Percentiles rank a stretch among this genome's conserved stretches.
These are phyloP conservation scores for Cnemophilus loriae DNA, from an alignment of 2,113 vertebrate species.

Conservation along the genomic window DNA sequence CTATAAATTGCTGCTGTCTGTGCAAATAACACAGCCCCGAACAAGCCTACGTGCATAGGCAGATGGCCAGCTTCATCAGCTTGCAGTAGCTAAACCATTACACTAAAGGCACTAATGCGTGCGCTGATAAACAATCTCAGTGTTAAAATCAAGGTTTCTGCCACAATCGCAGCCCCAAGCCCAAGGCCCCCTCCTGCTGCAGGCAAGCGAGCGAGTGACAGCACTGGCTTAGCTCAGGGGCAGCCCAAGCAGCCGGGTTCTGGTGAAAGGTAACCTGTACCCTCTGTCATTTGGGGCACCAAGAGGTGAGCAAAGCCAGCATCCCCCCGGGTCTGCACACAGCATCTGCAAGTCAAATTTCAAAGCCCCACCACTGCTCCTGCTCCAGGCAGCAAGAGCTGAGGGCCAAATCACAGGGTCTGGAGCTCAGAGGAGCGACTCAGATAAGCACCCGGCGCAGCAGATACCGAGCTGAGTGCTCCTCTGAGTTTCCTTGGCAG, in stretches of 20 bases:
- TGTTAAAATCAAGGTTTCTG: background rate
- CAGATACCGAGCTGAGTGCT: background rate
- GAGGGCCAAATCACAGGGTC: background rate
- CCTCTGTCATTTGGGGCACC: background rate
- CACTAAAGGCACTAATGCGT: background rate
- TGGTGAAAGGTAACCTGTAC: background rate
- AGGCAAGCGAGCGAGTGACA: background rate
- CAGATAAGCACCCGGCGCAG: background rate
- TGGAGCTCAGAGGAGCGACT: background rate
- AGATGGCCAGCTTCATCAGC: background rate
- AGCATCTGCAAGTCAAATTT: background rate
- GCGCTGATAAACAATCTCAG: background rate
- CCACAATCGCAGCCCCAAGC: background rate
- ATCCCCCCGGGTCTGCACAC: background rate
- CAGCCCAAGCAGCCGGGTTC: background rate
- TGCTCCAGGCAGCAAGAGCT: background rate
- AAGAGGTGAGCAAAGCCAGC: background rate
- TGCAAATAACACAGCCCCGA: background rate
- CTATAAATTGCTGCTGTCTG: background rate
- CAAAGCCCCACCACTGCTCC: background rate
- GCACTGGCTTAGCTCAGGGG: background rate
- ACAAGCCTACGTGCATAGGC: background rate
- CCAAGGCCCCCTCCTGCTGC: background rate
- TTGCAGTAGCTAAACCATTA: background rate
- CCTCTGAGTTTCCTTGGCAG: background rate